Evolutionary conservation across 2,888 invertebrate genomes (phyloP).

Genomic region (Noctua pronuba): DNA sequence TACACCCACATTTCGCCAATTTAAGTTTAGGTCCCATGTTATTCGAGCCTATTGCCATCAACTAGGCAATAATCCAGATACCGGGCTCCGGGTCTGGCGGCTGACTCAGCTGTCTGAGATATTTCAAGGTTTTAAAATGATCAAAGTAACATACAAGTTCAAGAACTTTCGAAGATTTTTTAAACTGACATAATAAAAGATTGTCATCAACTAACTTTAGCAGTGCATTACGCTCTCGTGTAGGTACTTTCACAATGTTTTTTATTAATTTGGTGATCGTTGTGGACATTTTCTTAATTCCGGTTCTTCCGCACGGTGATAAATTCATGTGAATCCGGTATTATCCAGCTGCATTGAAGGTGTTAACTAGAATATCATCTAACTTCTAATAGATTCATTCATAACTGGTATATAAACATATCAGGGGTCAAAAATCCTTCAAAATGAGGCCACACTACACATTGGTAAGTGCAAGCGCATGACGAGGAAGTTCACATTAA

Average conservation of each 20-base stretch:
- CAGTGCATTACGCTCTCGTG: background rate
- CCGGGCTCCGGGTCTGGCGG: background rate
- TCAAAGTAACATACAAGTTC: background rate
- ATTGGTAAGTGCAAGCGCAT: background rate
- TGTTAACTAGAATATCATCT: background rate
- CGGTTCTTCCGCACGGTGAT: background rate
- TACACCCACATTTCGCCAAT: background rate
- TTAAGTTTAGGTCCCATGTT: background rate
- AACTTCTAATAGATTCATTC: background rate
- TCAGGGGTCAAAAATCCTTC: background rate
- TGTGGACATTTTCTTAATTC: background rate
- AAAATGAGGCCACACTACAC: background rate
- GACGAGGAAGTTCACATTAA: slow-evolving; percentile 29
- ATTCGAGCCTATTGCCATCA: background rate
- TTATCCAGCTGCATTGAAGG: background rate
- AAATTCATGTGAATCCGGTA: background rate
- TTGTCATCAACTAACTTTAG: background rate
- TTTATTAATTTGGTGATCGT: background rate
- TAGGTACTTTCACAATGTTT: background rate
- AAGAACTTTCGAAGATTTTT: background rate
- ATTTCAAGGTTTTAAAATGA: background rate
- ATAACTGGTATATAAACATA: background rate
- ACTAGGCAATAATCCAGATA: background rate
- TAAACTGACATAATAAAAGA: background rate
- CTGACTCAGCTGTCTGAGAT: background rate